phyloP scores from a whole-genome alignment of 2,888 invertebrate species.

The Pterostichus niger region DNA sequence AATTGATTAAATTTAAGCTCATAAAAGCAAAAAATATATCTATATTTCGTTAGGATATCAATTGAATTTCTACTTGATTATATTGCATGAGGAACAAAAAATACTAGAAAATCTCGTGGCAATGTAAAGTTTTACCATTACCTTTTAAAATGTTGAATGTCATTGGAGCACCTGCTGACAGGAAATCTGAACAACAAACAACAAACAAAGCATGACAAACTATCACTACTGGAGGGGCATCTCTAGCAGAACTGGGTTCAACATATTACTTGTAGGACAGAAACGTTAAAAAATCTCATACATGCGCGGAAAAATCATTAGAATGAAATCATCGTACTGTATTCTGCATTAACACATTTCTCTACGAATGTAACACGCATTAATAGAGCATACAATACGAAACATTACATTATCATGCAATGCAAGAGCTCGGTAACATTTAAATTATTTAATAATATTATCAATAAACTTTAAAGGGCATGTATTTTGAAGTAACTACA shows the following conservation, averaged over 20 bases:
- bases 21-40: neutral
- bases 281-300: constrained; percentile 45
- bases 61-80: neutral
- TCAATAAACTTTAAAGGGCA: constrained; percentile 6
- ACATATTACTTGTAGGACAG: constrained; percentile 22
- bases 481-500: constrained; percentile 11
- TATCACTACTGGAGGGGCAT: constrained; percentile 59
- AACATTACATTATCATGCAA: constrained; percentile 59
- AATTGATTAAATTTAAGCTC: constrained; percentile 24
- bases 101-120: neutral
- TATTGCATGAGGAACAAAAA: neutral
- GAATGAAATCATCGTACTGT: neutral
- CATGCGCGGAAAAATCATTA: constrained; percentile 49
- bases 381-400: constrained; percentile 56
- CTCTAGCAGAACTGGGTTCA: constrained; percentile 35
- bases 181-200: constrained; percentile 88
- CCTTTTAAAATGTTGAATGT: constrained; percentile 93
- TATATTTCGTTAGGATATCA: neutral
- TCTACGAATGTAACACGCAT: neutral
- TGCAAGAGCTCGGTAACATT: constrained; percentile 55
- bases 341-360: neutral
- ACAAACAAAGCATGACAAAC: constrained; percentile 79
- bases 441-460: constrained; percentile 37
- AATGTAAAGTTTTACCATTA: constrained; percentile 77
- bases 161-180: constrained; percentile 90